Conservation (phyloP, 2,888 invertebrate species). For the Teinopalpus imperialis region DNA sequence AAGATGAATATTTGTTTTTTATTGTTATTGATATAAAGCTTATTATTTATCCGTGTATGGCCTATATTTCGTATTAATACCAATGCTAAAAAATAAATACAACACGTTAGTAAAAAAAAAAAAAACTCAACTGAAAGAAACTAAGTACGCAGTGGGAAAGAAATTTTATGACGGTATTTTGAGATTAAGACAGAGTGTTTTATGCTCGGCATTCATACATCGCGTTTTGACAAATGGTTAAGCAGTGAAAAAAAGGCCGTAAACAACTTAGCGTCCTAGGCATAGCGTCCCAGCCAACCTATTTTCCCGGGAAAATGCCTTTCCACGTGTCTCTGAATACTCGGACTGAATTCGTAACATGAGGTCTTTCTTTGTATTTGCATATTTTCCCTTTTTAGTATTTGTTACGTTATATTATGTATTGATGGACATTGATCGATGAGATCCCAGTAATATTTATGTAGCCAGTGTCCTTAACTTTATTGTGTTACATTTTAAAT, state of each 20-base stretch:
- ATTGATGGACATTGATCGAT: background rate
- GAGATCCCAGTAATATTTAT: too few relatives aligned
- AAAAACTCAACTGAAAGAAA: too few relatives aligned
- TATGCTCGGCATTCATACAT: background rate
- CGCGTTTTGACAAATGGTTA: conserved; percentile 16
- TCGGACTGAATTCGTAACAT: conserved; percentile 20
- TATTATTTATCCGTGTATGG: too few relatives aligned
- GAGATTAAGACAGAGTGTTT: conserved; percentile 2
- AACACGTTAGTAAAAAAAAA: too few relatives aligned
- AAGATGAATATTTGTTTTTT: too few relatives aligned
- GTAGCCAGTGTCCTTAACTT: too few relatives aligned
- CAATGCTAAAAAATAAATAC: too few relatives aligned
- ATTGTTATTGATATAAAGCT: too few relatives aligned
- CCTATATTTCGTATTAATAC: too few relatives aligned
- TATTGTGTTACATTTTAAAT: too few relatives aligned
- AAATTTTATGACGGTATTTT: too few relatives aligned
- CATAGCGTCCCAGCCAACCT: conserved; percentile 6
- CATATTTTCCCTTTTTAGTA: conserved; percentile 5
- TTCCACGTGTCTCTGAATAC: conserved; percentile 1
- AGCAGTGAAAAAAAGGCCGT: conserved; percentile 1
- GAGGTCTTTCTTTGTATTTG: conserved; percentile 2
- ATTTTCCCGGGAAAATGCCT: conserved; percentile 4
- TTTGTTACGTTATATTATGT: conserved; percentile 3
- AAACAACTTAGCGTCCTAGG: conserved; percentile 14
- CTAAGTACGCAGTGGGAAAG: too few relatives aligned